Conservation (phyloP, 2,888 invertebrate genomes). For the Rhimphoctona megacephalus region DNA sequence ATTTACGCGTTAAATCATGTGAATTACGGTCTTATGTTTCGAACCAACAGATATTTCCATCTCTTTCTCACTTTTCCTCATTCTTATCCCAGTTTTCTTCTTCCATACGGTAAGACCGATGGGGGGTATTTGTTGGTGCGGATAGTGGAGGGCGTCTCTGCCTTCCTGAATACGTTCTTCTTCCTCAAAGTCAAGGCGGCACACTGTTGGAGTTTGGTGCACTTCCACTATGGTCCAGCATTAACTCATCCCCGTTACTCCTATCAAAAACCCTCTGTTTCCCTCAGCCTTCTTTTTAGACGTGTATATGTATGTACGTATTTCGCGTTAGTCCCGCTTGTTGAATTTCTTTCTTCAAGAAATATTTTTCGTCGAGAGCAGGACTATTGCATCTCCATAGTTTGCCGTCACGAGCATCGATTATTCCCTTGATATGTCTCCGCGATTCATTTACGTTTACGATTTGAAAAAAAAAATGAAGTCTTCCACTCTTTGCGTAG, state of each 20-base stretch:
- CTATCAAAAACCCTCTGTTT: background rate
- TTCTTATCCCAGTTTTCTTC: constrained; percentile 55
- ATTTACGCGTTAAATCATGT: background rate
- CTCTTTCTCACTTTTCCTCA: constrained; percentile 4
- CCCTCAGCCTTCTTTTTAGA: constrained; percentile 34
- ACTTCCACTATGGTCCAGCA: constrained; percentile 21
- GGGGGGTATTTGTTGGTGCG: constrained; percentile 75
- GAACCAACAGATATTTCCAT: constrained; percentile 18
- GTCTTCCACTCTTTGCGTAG: background rate
- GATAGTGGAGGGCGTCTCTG: constrained; percentile 68
- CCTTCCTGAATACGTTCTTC: constrained; percentile 72
- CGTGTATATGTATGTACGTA: constrained; percentile 43
- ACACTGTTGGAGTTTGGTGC: constrained; percentile 14
- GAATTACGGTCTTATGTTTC: constrained; percentile 40
- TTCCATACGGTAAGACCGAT: constrained; percentile 72
- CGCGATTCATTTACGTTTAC: constrained; percentile 31
- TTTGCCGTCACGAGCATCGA: constrained; percentile 42
- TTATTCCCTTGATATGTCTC: constrained; percentile 36
- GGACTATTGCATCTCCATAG: constrained; percentile 3
- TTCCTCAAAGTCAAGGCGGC: constrained; percentile 59
- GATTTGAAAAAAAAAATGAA: constrained; percentile 1
- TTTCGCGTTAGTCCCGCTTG: constrained; percentile 76
- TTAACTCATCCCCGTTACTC: constrained; percentile 14
- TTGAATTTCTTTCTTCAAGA: constrained; percentile 74
- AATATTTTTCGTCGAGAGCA: constrained; percentile 66